These are phyloP conservation scores for Drosophila parabipectinata DNA, from an alignment of 1,140 invertebrate species.

Conservation along the genomic window DNA sequence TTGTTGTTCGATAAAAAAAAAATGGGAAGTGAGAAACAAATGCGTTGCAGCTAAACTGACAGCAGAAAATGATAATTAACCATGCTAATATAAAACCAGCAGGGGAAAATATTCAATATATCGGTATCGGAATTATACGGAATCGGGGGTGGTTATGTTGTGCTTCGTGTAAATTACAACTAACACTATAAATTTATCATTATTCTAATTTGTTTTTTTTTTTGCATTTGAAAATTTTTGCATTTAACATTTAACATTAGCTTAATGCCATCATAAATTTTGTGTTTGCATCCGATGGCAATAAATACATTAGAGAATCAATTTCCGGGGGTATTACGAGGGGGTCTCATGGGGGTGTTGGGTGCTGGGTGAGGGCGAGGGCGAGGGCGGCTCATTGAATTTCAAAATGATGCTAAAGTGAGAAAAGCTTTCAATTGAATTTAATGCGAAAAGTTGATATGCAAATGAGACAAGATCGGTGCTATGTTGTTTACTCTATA, in stretches of 20 bases:
- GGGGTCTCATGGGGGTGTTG: not conserved
- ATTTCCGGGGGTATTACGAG: not conserved
- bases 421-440: constrained; percentile 81
- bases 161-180: constrained; percentile 72
- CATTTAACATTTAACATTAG: constrained; percentile 66
- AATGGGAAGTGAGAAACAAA: constrained; percentile 15
- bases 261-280: constrained; percentile 78
- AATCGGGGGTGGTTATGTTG: constrained; percentile 31
- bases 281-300: constrained; percentile 51
- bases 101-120: not conserved
- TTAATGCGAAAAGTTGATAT: constrained; percentile 81
- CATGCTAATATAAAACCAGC: constrained; percentile 8
- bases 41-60: constrained; percentile 28
- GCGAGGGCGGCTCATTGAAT: constrained; percentile 72
- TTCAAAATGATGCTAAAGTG: constrained; percentile 75
- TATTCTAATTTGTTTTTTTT: constrained; percentile 6
- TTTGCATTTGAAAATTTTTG: constrained; percentile 31
- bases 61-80: constrained; percentile 12
- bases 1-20: constrained; percentile 17
- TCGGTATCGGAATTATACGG: constrained; percentile 4
- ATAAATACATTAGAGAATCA: constrained; percentile 67
- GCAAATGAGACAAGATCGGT: constrained; percentile 57
- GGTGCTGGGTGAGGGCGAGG: not conserved
- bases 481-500: constrained; percentile 56
- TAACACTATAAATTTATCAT: constrained; percentile 68